A percentile compares a stretch with the other conserved stretches of the same genome.
Conservation (phyloP, 2,888 invertebrate species). For the Mythimna impura region DNA sequence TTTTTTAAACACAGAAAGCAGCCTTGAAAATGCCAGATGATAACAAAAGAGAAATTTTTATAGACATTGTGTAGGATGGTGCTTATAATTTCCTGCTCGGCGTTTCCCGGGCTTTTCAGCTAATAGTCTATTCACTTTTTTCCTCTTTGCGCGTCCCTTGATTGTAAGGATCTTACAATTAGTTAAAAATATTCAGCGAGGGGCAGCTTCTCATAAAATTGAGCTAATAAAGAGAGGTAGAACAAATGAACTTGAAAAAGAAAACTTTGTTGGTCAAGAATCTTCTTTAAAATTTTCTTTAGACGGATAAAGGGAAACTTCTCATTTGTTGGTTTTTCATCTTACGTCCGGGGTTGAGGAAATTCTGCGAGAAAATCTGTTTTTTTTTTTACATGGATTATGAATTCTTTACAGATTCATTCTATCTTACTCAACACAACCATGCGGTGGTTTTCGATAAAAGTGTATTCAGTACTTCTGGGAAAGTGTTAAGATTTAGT, state of each 20-base stretch:
- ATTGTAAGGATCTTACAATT: slow-evolving; percentile 44
- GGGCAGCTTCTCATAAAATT: slow-evolving; percentile 29
- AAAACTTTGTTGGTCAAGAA: slow-evolving; percentile 41
- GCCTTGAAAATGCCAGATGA: slow-evolving; percentile 38
- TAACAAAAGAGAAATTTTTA: slow-evolving; percentile 55
- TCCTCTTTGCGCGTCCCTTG: slow-evolving; percentile 39
- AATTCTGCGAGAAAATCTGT: background rate
- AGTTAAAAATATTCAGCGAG: slow-evolving; percentile 39
- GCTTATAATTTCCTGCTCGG: slow-evolving; percentile 57
- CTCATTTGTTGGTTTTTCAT: slow-evolving; percentile 43
- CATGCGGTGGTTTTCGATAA: background rate
- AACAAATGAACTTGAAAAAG: slow-evolving; percentile 39
- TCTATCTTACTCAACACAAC: background rate
- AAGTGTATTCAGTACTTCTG: background rate
- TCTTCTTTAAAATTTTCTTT: slow-evolving; percentile 33
- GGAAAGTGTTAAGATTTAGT: too few relatives aligned
- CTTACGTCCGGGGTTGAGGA: background rate
- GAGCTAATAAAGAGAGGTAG: slow-evolving; percentile 24
- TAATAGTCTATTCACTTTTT: slow-evolving; percentile 43
- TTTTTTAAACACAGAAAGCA: slow-evolving; percentile 44
- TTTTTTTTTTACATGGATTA: background rate
- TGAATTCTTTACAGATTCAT: background rate
- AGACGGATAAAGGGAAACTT: slow-evolving; percentile 10
- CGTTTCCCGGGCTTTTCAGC: slow-evolving; percentile 26
- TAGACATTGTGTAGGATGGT: slow-evolving; percentile 50